Evolutionary conservation across 2,888 invertebrate species (phyloP).

Genomic region (Drosophila rellima): DNA sequence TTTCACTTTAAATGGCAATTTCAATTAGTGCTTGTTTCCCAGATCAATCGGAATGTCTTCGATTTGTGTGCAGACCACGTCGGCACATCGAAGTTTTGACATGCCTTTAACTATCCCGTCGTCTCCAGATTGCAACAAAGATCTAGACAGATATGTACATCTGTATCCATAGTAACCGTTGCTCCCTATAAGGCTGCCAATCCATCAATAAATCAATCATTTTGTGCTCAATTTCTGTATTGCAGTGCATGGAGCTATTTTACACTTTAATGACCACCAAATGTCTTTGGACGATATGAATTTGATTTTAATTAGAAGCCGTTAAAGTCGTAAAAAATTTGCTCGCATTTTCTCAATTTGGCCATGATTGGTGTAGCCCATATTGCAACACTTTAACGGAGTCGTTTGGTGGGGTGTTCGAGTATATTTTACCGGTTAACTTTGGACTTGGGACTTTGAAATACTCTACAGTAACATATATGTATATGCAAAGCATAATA

Average conservation of each 20-base stretch:
- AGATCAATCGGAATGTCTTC: conserved; percentile 57
- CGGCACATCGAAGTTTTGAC: conserved; percentile 34
- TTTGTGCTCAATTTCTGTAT: conserved; percentile 55
- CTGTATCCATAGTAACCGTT: conserved; percentile 42
- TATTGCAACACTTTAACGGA: conserved; percentile 27
- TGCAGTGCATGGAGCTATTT: conserved; percentile 58
- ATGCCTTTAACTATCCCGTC: conserved; percentile 34
- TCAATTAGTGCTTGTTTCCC: conserved; percentile 77
- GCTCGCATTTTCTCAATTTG: conserved; percentile 62
- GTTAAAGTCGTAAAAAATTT: conserved; percentile 79
- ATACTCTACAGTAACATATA: not conserved
- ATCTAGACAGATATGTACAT: conserved; percentile 46
- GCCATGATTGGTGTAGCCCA: conserved; percentile 14
- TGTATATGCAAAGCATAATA: not conserved
- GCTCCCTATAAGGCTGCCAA: conserved; percentile 52
- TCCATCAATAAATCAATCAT: conserved; percentile 76
- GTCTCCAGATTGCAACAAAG: conserved; percentile 40
- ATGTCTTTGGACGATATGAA: conserved; percentile 63
- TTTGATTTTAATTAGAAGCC: conserved; percentile 77
- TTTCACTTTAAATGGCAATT: conserved; percentile 77
- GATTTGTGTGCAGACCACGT: conserved; percentile 76
- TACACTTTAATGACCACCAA: conserved; percentile 79
- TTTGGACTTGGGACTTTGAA: not conserved
- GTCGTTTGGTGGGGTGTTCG: not conserved
- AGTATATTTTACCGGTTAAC: conserved; percentile 1